Evolutionary conservation across 1,140 invertebrate species (phyloP).

Genomic region (Leptinotarsa lineolata): DNA sequence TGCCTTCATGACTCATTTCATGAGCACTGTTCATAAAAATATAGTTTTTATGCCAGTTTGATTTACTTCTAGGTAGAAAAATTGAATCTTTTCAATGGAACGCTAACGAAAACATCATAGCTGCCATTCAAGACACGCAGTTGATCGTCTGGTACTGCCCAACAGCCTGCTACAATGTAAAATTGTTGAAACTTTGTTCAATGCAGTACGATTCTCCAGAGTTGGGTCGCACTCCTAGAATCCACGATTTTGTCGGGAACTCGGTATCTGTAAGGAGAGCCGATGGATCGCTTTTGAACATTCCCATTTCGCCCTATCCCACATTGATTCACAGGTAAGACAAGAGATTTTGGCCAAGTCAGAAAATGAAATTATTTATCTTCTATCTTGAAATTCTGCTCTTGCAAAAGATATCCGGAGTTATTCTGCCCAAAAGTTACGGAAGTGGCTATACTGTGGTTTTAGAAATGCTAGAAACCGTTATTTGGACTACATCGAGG

Average conservation of each 20-base stretch:
- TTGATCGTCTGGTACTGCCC: slow-evolving; percentile 89
- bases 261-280: slow-evolving; percentile 65
- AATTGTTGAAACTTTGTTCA: slow-evolving; percentile 63
- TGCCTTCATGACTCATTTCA: background rate
- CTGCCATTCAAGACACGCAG: slow-evolving; percentile 79
- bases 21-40: background rate
- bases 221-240: slow-evolving; percentile 77
- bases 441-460: too few species aligned
- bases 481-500: too few species aligned
- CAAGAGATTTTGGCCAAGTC: background rate
- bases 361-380: too few species aligned
- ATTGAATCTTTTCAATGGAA: slow-evolving; percentile 83
- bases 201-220: slow-evolving; percentile 63
- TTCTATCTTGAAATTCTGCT: too few species aligned
- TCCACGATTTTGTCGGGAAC: slow-evolving; percentile 79
- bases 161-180: slow-evolving; percentile 73
- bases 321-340: slow-evolving; percentile 55
- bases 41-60: background rate
- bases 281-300: slow-evolving; percentile 61
- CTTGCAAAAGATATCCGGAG: too few species aligned
- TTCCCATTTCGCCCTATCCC: slow-evolving; percentile 62
- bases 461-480: too few species aligned
- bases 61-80: slow-evolving; percentile 66
- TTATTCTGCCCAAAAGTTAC: too few species aligned
- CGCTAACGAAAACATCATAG: slow-evolving; percentile 80